Evolutionary conservation across 1,140 invertebrate genomes (phyloP), one percentile per base, ranked within the genome.

Genomic region (Vanessa atalanta): DNA sequence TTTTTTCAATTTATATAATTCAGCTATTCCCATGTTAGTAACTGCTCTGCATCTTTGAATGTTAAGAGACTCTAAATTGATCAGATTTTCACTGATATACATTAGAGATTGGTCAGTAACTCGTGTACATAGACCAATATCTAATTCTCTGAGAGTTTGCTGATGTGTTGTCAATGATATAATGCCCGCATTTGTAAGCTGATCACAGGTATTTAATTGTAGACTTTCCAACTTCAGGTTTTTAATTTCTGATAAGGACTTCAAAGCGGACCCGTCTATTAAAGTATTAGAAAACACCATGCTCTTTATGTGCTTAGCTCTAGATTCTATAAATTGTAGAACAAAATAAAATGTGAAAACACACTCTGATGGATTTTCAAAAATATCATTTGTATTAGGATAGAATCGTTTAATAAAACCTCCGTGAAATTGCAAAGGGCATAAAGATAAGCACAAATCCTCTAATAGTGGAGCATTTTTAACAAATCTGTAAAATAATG

Each of bases 271-370:
- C 61, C 95, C 94, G 86, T 95, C 94, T 57, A 96, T 95, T 0
- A 95, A 86, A 31, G 95, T 96, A 67, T 94, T 93, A 64, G 95
- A 95, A 75, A 97, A 95, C 74, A 95, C 91, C 20, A 97, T 80
- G 15, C 92, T 88, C 78, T 94, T 95, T 5, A 97, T 87, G 20
- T 87, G 88, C 15, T 86, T 83, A 2, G 93, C 93, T 79, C 94
- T 94, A n/a, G 88, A 83, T 65, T 88, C 83, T 53, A 96, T 86
- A 79, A 94, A 95, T 63, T 93, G 89, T 43, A 95, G 80, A 26
- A 96, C 91, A 82, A 95, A 95, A 61, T 94, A 93, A 83, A 96
- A 96, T 47, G 96, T 96, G 13, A 97, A 85, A 12, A 96, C 94
- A 75, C 94, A 95, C 82, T 96, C 94, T 23, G 94, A 95, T n/a